Conservation (phyloP, 2,113 vertebrate species). For the Platanista minor region DNA sequence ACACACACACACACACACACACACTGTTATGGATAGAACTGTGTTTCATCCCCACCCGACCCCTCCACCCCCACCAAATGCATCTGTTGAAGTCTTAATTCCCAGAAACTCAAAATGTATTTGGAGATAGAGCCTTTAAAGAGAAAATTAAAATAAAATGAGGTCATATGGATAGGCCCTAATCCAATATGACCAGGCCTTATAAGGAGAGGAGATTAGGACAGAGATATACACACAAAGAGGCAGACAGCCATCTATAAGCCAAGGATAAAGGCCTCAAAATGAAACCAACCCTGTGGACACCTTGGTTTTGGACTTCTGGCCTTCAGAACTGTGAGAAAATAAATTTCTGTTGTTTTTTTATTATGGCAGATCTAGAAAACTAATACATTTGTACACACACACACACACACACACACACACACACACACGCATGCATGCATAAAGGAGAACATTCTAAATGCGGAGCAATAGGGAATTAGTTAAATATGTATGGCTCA, state of each 20-base stretch:
- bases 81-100: background rate
- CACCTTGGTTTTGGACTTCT: background rate
- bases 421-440: fast-evolving
- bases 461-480: background rate
- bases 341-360: background rate
- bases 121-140: background rate
- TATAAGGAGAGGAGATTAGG: background rate
- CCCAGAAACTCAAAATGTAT: background rate
- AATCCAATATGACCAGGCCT: background rate
- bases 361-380: background rate
- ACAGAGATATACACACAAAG: background rate
- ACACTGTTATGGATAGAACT: background rate
- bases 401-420: background rate
- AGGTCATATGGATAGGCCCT: background rate
- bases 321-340: background rate
- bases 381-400: background rate
- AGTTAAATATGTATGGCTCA: background rate
- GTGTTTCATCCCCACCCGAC: background rate
- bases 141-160: background rate
- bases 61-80: background rate
- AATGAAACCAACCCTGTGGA: background rate
- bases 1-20: no score
- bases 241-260: background rate
- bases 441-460: background rate
- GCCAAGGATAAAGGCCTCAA: background rate